Percentiles rank a stretch among this genome's conserved stretches.
These are phyloP conservation scores for Stigmatopora argus DNA, from an alignment of 2,113 vertebrate genomes.

Conservation along the genomic window DNA sequence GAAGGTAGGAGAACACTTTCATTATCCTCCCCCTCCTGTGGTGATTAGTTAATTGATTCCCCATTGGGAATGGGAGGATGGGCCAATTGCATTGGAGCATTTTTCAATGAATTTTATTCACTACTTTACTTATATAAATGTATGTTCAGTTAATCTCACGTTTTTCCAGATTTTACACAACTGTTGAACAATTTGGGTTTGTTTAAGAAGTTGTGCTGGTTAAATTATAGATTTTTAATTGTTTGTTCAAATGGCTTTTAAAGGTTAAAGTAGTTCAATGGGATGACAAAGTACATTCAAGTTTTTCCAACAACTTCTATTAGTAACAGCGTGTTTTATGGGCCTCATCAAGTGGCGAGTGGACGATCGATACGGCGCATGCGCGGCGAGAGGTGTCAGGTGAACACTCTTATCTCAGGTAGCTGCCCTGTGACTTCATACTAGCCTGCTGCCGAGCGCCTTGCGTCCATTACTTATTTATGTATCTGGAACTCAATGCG, in stretches of 20 bases:
- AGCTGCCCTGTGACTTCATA: constrained; percentile 24
- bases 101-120: neutral
- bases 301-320: constrained; percentile 21
- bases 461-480: constrained; percentile 63
- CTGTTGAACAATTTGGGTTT: constrained; percentile 3
- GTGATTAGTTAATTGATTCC: neutral
- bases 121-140: neutral
- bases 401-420: constrained; percentile 57
- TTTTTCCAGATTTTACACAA: constrained; percentile 19
- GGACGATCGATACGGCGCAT: constrained; percentile 9
- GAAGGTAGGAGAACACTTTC: constrained; percentile 61
- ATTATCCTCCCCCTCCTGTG: constrained; percentile 12
- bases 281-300: neutral
- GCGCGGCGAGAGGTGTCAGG: constrained; percentile 50
- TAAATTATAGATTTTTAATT: neutral
- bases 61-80: neutral
- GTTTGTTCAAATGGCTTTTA: neutral
- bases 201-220: neutral
- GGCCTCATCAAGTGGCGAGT: constrained; percentile 6
- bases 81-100: constrained; percentile 11
- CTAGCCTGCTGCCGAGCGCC: constrained; percentile 56
- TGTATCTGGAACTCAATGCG: constrained; percentile 69
- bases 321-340: neutral
- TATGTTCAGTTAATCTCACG: neutral
- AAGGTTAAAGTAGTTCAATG: neutral